Evolutionary conservation across 1,140 invertebrate genomes (phyloP).

Genomic region (Caligus rogercresseyi): DNA sequence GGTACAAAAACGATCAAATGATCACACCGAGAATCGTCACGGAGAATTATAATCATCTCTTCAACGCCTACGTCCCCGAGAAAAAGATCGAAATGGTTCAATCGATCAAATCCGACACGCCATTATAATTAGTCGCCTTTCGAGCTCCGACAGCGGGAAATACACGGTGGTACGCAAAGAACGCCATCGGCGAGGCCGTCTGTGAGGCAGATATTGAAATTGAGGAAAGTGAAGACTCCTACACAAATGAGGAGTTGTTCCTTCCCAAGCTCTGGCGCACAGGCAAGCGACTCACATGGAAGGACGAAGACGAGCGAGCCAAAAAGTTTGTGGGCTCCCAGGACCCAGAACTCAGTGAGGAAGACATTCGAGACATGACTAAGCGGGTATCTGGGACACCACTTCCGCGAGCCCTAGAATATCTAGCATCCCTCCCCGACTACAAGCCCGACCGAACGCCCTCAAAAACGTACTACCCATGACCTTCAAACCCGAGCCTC

Average conservation of each 20-base stretch:
- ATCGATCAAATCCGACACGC: constrained; percentile 17
- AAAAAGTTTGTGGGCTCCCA: constrained; percentile 10
- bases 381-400: neutral
- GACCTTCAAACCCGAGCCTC: neutral
- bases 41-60: constrained; percentile 16
- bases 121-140: constrained; percentile 2
- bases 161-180: constrained; percentile 10
- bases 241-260: constrained; percentile 4
- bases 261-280: constrained; percentile 11
- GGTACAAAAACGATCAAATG: constrained; percentile 17
- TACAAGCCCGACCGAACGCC: constrained; percentile 2
- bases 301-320: constrained; percentile 9
- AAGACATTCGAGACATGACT: constrained; percentile 9
- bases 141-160: constrained; percentile 2
- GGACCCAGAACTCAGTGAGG: constrained; percentile 4
- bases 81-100: constrained; percentile 14
- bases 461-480: neutral
- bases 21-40: constrained; percentile 4
- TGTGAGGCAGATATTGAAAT: constrained; percentile 16
- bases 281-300: constrained; percentile 14
- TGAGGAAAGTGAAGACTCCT: neutral
- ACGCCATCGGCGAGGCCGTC: constrained; percentile 16
- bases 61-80: constrained; percentile 16
- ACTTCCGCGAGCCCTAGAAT: constrained; percentile 5
- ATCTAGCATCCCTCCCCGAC: constrained; percentile 17